A percentile compares a stretch with the other conserved stretches of the same genome.
phyloP scores from a whole-genome alignment of 2,113 vertebrate species.

The Campylomormyrus numenius region DNA sequence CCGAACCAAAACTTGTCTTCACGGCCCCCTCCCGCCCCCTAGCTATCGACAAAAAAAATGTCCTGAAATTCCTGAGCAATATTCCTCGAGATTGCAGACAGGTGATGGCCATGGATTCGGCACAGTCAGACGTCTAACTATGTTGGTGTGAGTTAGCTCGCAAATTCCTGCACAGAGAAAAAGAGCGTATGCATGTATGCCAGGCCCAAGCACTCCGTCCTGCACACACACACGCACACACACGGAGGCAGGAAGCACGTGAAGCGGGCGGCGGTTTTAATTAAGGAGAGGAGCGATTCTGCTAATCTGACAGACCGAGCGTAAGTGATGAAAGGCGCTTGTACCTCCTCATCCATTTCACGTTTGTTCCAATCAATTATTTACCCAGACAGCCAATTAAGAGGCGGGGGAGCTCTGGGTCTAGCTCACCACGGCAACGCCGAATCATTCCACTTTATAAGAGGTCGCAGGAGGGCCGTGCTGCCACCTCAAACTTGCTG shows the following conservation, averaged over 20 bases:
- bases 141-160: neutral
- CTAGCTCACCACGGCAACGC: neutral
- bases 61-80: neutral
- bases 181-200: neutral
- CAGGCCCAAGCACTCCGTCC: neutral
- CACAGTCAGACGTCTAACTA: neutral
- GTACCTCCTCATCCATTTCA: slow-evolving; percentile 70
- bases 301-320: slow-evolving; percentile 36
- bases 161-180: neutral
- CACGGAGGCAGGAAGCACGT: neutral
- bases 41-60: neutral
- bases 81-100: neutral
- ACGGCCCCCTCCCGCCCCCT: neutral
- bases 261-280: neutral
- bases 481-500: neutral
- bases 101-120: neutral
- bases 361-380: slow-evolving; percentile 77
- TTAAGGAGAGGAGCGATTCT: neutral
- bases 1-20: neutral
- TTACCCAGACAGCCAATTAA: slow-evolving; percentile 73
- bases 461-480: neutral
- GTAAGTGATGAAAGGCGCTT: slow-evolving; percentile 68
- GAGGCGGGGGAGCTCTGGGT: slow-evolving; percentile 30
- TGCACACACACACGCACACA: neutral
- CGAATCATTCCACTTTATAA: slow-evolving; percentile 9